A percentile compares a stretch with the other conserved stretches of the same genome.
These are phyloP conservation scores for Pinna nobilis DNA, from an alignment of 1,140 invertebrate genomes.

Conservation along the genomic window DNA sequence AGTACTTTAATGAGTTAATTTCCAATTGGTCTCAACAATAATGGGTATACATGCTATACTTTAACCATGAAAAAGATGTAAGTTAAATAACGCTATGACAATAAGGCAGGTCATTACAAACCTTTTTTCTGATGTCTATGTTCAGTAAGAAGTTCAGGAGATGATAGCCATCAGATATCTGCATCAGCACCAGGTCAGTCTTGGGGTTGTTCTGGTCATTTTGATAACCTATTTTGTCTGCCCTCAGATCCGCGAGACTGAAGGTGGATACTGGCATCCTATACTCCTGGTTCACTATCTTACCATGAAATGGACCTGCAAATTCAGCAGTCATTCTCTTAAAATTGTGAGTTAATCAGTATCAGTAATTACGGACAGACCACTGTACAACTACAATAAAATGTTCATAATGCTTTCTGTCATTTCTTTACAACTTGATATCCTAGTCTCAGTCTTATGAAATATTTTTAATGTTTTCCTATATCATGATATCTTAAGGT, in stretches of 20 bases:
- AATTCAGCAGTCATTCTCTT: background rate
- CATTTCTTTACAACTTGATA: too few species aligned
- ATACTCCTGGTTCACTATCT: constrained; percentile 28
- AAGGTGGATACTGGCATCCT: constrained; percentile 38
- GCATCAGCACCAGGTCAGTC: constrained; percentile 49
- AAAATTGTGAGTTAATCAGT: background rate
- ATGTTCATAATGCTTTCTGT: too few species aligned
- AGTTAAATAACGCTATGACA: background rate
- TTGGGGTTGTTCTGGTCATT: constrained; percentile 32
- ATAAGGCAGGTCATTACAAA: background rate
- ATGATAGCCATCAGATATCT: constrained; percentile 50
- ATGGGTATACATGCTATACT: too few species aligned
- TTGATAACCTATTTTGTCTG: constrained; percentile 45
- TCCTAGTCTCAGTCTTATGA: too few species aligned
- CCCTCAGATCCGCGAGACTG: constrained; percentile 45
- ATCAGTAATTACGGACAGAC: too few species aligned
- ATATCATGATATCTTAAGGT: too few species aligned
- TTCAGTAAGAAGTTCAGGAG: constrained; percentile 47
- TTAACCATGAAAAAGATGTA: background rate
- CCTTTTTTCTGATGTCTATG: constrained; percentile 57
- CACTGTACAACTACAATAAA: too few species aligned
- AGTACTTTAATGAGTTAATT: too few species aligned
- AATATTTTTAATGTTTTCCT: too few species aligned
- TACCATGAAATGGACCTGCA: constrained; percentile 54
- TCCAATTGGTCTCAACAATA: too few species aligned